These are phyloP conservation scores for Mohoua ochrocephala DNA, from an alignment of 2,113 vertebrate species.

Conservation along the genomic window DNA sequence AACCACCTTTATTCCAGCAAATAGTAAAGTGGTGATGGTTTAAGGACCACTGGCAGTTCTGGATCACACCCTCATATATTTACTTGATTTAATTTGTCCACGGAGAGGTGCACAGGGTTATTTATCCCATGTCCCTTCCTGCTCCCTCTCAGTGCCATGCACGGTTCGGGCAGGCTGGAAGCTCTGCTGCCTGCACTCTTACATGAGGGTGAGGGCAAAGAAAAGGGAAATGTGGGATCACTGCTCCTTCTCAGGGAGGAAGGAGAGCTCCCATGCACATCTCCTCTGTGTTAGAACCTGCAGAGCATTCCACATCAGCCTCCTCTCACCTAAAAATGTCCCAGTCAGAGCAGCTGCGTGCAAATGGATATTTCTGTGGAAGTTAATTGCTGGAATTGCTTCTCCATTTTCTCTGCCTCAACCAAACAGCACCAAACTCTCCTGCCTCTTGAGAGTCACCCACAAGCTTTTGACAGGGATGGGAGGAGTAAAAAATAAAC, in stretches of 20 bases:
- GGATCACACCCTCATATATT: background rate
- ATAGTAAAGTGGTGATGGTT: background rate
- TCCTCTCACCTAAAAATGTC: background rate
- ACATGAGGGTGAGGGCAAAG: background rate
- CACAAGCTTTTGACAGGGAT: background rate
- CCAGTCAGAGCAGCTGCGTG: background rate
- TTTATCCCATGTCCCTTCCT: background rate
- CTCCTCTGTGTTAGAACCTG: background rate
- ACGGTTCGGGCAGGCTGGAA: background rate
- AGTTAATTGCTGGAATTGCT: background rate
- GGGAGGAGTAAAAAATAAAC: background rate
- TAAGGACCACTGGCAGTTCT: background rate
- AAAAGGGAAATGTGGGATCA: background rate
- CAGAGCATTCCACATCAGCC: background rate
- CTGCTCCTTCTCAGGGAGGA: background rate
- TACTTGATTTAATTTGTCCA: background rate
- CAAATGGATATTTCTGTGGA: background rate
- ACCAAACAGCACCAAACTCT: background rate
- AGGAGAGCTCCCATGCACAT: accelerated
- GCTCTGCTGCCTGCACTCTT: background rate
- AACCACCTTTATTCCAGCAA: background rate
- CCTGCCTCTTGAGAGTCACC: background rate
- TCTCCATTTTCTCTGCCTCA: background rate
- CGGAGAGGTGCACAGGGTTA: no score
- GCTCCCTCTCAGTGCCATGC: no score